Evolutionary conservation across 1,140 invertebrate genomes (phyloP).

Genomic region (Leucophenga varia): DNA sequence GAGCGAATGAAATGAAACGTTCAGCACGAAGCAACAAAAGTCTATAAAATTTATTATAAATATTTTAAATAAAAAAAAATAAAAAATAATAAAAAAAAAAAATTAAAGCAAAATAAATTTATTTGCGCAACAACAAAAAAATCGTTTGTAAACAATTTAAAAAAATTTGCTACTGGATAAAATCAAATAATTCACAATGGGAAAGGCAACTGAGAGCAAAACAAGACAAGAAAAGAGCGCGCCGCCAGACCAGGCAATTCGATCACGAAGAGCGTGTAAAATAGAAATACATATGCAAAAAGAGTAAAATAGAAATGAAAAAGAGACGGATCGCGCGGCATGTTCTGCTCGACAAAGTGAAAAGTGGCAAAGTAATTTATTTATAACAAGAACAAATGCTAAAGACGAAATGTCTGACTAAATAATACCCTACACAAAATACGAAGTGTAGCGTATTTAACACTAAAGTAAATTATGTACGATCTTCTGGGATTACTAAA

Average conservation of each 20-base stretch:
- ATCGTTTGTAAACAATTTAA: conserved; percentile 49
- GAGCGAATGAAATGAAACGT: too few species aligned
- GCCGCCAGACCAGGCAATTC: too few species aligned
- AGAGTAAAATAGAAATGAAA: conserved; percentile 2
- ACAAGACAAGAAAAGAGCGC: too few species aligned
- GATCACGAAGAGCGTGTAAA: too few species aligned
- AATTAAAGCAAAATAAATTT: conserved; percentile 23
- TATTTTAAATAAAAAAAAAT: conserved; percentile 21
- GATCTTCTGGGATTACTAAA: too few species aligned
- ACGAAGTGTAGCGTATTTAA: too few species aligned
- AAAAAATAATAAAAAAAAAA: conserved; percentile 8
- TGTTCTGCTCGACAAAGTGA: too few species aligned
- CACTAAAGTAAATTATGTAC: too few species aligned
- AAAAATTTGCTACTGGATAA: conserved; percentile 41
- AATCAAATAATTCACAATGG: too few species aligned
- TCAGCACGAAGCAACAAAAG: conserved; percentile 3
- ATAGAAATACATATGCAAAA: conserved; percentile 10
- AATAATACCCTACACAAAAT: too few species aligned
- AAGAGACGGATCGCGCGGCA: conserved; percentile 1
- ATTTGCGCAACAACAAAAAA: conserved; percentile 27
- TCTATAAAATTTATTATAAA: conserved; percentile 48
- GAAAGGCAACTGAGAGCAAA: too few species aligned
- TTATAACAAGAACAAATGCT: conserved; percentile 31
- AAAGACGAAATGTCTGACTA: too few species aligned
- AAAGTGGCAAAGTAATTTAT: conserved; percentile 24